A percentile compares a stretch with the other conserved stretches of the same genome.
phyloP scores from a whole-genome alignment of 2,888 invertebrate genomes.

The Platynereis dumerilii region DNA sequence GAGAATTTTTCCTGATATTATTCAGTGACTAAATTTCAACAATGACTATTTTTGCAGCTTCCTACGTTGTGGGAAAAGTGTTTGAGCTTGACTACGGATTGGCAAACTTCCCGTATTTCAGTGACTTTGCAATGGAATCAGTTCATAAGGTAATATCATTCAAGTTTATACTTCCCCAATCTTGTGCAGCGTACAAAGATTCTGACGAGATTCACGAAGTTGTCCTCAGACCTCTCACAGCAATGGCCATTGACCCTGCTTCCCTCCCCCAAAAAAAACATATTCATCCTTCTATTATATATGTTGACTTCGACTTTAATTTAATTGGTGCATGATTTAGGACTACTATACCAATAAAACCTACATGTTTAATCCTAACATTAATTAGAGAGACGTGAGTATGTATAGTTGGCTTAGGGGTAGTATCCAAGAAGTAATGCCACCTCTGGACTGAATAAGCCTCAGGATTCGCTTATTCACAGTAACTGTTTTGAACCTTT shows the following conservation, averaged over 20 bases:
- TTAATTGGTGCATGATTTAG: no score
- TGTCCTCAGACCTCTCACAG: background rate
- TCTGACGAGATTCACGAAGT: background rate
- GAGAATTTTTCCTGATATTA: no score
- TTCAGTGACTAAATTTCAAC: no score
- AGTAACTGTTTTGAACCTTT: no score
- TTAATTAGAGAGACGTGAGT: no score
- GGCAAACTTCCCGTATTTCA: background rate
- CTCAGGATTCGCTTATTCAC: no score
- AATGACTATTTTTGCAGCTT: background rate
- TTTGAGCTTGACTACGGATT: background rate
- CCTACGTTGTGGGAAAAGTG: background rate
- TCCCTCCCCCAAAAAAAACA: background rate
- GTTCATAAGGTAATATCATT: conserved; percentile 4
- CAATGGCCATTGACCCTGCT: background rate
- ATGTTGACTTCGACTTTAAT: no score
- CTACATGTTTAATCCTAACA: no score
- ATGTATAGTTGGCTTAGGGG: no score
- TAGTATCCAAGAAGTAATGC: no score
- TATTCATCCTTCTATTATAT: background rate
- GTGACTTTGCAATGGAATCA: conserved; percentile 1
- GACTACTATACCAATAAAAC: no score
- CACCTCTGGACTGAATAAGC: no score
- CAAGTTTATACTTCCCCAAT: background rate
- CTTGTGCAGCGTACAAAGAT: background rate